Evolutionary conservation across 2,888 invertebrate species (phyloP).

Genomic region (Cancer borealis): DNA sequence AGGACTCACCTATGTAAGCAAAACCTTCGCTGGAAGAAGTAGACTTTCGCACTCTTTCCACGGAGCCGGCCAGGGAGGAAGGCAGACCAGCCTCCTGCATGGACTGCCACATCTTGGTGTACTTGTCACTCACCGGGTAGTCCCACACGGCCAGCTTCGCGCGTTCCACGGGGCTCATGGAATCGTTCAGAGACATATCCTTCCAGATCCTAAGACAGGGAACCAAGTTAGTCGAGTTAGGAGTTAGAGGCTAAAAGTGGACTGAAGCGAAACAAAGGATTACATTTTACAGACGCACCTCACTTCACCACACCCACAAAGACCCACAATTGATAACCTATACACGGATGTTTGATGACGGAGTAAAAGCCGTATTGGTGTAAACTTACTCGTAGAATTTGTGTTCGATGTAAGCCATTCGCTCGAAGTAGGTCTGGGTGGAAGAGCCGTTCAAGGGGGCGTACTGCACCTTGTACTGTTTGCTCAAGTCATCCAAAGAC

Average conservation of each 20-base stretch:
- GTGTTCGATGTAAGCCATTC: conserved; percentile 97
- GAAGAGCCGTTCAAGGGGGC: conserved; percentile 93
- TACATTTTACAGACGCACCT: no score
- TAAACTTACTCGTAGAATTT: conserved; percentile 94
- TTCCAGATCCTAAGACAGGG: conserved; percentile 93
- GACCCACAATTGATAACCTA: background rate
- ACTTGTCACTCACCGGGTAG: conserved; percentile 98
- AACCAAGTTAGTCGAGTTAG: background rate
- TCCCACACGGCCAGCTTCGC: conserved; percentile 99
- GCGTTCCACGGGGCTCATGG: conserved; percentile 91
- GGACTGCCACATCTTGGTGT: conserved; percentile 99
- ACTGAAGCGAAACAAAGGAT: no score
- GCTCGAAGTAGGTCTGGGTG: conserved; percentile 95
- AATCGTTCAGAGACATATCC: conserved; percentile 97
- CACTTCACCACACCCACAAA: background rate
- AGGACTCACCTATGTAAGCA: conserved; percentile 88
- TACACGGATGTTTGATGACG: background rate
- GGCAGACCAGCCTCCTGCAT: conserved; percentile 94
- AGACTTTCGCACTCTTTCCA: conserved; percentile 86
- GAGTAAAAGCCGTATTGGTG: background rate
- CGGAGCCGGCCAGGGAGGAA: conserved; percentile 88
- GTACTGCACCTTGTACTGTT: conserved; percentile 97
- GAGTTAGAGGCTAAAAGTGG: no score
- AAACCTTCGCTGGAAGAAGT: conserved; percentile 90
- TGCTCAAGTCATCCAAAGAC: conserved; percentile 94